Conservation (phyloP, 1,140 invertebrate species). For the Campoletis sonorensis region DNA sequence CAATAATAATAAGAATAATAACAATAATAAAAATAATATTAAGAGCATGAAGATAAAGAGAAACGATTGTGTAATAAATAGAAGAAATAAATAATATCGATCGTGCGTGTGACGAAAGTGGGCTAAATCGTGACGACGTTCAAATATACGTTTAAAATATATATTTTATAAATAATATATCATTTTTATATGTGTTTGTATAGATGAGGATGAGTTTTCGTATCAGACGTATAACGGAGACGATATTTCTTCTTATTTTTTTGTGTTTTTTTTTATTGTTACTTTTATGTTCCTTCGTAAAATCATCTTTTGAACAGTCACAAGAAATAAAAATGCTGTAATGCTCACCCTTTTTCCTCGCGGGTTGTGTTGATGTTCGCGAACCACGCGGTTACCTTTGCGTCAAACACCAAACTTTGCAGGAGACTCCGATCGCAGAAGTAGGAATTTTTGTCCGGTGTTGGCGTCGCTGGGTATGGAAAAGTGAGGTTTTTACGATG, state of each 20-base stretch:
- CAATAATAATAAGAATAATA: too few species aligned
- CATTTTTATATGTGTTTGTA: background rate
- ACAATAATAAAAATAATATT: conserved; percentile 3
- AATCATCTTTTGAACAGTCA: background rate
- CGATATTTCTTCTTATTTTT: background rate
- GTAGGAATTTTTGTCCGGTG: conserved; percentile 80
- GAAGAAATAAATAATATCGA: conserved; percentile 17
- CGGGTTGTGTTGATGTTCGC: conserved; percentile 83
- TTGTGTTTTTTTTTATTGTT: conserved; percentile 1
- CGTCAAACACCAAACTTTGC: conserved; percentile 90
- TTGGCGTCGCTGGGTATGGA: conserved; percentile 74
- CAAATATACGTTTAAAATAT: too few species aligned
- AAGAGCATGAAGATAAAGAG: conserved; percentile 17
- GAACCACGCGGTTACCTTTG: conserved; percentile 90
- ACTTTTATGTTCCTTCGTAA: background rate
- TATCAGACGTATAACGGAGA: conserved; percentile 20
- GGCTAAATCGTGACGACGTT: conserved; percentile 28
- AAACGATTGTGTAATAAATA: conserved; percentile 1
- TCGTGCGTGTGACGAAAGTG: conserved; percentile 37
- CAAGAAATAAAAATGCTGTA: background rate
- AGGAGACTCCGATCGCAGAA: conserved; percentile 89
- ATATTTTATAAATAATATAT: conserved; percentile 17
- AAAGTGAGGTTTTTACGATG: too few species aligned
- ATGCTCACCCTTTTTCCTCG: conserved; percentile 83
- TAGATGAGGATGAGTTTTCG: conserved; percentile 29